Conservation (phyloP, 2,113 vertebrate genomes). For the Elachura formosa region DNA sequence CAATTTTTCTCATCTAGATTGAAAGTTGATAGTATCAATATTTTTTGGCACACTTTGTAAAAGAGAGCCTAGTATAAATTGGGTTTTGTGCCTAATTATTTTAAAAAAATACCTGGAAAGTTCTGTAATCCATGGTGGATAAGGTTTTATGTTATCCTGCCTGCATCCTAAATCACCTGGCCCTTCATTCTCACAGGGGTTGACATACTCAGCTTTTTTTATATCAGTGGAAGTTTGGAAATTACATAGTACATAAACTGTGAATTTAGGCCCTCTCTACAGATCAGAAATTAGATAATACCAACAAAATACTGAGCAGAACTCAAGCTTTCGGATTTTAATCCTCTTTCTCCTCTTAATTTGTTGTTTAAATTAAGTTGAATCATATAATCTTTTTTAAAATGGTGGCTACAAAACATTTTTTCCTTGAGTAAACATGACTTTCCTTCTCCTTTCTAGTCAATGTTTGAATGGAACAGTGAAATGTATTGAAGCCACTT, state of each 20-base stretch:
- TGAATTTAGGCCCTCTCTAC: neutral
- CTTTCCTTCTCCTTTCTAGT: constrained; percentile 61
- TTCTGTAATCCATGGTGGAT: neutral
- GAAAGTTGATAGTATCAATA: neutral
- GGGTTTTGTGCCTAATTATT: neutral
- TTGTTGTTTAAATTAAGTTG: neutral
- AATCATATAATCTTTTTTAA: neutral
- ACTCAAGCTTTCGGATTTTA: neutral
- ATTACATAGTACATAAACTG: neutral
- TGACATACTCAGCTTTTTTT: neutral
- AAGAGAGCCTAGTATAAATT: neutral
- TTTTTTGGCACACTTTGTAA: neutral
- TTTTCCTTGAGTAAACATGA: neutral
- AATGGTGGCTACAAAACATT: neutral
- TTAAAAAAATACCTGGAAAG: neutral
- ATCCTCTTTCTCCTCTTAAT: neutral
- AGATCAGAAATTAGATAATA: neutral
- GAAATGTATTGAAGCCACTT: constrained; percentile 69
- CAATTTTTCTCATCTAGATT: neutral
- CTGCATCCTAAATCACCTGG: neutral
- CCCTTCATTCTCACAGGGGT: neutral
- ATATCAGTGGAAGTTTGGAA: neutral
- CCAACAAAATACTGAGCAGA: neutral
- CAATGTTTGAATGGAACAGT: constrained; percentile 80
- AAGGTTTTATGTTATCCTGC: neutral